Evolutionary conservation across 1,140 invertebrate species (phyloP).

Genomic region (Harpegnathos saltator): DNA sequence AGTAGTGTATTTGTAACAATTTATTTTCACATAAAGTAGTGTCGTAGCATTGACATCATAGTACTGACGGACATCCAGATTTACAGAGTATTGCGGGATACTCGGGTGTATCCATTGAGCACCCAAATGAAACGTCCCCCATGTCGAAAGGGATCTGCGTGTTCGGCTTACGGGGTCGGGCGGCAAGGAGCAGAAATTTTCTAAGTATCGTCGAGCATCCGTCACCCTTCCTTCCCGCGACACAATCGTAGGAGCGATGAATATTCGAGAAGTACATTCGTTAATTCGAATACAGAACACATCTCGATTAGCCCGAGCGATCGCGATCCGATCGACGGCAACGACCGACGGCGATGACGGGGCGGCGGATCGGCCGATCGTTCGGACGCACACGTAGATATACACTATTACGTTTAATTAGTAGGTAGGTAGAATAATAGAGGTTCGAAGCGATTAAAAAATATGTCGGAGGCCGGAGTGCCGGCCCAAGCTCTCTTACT

Average conservation of each 20-base stretch:
- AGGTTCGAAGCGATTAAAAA: constrained; percentile 83
- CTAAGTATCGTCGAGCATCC: constrained; percentile 46
- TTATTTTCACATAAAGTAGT: constrained; percentile 62
- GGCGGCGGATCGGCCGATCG: constrained; percentile 56
- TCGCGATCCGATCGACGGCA: constrained; percentile 56
- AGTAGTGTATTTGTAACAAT: constrained; percentile 63
- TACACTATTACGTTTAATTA: constrained; percentile 75
- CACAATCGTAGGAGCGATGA: constrained; percentile 62
- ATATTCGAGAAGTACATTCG: constrained; percentile 68
- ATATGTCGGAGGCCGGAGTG: constrained; percentile 80
- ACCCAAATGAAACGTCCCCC: constrained; percentile 51
- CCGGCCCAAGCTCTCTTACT: constrained; percentile 83
- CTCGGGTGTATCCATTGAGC: constrained; percentile 58
- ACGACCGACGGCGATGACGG: constrained; percentile 18
- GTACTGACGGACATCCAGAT: constrained; percentile 59
- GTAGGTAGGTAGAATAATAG: constrained; percentile 79
- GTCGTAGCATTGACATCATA: constrained; percentile 36
- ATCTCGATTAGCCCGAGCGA: constrained; percentile 73
- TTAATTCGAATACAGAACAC: constrained; percentile 73
- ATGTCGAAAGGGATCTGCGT: constrained; percentile 45
- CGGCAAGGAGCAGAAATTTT: neutral
- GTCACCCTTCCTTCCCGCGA: constrained; percentile 58
- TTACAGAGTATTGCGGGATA: constrained; percentile 60
- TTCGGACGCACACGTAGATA: constrained; percentile 66
- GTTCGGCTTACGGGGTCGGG: constrained; percentile 23